Percentiles rank a stretch among this genome's conserved stretches.
phyloP scores from a whole-genome alignment of 2,113 vertebrate species.

The Platysteira castanea region DNA sequence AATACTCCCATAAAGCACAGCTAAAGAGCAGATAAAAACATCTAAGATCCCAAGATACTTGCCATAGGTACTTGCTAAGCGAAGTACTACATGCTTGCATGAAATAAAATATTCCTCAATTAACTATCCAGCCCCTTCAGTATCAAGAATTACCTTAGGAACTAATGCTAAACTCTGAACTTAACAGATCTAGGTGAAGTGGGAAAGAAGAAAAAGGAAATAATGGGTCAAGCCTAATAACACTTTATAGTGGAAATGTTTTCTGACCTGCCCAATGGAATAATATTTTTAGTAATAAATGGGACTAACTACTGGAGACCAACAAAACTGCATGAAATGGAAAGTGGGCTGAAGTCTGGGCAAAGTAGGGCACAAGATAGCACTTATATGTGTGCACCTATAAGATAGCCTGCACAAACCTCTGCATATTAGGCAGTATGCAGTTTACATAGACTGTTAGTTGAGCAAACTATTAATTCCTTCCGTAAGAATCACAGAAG shows the following conservation, averaged over 20 bases:
- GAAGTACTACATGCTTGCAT: not conserved
- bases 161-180: not conserved
- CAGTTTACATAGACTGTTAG: not conserved
- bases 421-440: not conserved
- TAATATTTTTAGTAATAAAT: not conserved
- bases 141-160: not conserved
- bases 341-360: not conserved
- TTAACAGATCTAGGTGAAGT: not conserved
- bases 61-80: not conserved
- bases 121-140: not conserved
- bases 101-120: not conserved
- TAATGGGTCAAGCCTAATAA: not conserved
- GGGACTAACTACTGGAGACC: not conserved
- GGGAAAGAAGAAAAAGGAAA: not conserved
- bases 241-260: not conserved
- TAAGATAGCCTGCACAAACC: not conserved
- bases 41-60: not conserved
- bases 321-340: not conserved
- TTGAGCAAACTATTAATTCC: not conserved
- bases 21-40: not conserved
- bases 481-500: not conserved
- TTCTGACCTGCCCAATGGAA: not conserved
- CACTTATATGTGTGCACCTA: not conserved
- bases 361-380: not conserved
- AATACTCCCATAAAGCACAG: not conserved